These are phyloP conservation scores for Telmatochromis sp. DNA, from an alignment of 2,113 vertebrate species.

Conservation along the genomic window DNA sequence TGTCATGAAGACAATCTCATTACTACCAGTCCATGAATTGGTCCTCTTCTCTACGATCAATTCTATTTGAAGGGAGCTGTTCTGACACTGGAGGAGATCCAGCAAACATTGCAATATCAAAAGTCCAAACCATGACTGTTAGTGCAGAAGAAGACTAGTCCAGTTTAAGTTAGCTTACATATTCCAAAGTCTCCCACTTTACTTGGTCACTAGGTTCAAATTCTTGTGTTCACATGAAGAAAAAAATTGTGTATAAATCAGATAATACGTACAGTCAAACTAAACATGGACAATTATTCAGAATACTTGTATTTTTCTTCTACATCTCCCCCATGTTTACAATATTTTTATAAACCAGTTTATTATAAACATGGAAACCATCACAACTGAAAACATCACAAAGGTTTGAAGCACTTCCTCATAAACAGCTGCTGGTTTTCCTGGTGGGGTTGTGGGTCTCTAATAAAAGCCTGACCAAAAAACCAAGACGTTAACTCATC, in stretches of 20 bases:
- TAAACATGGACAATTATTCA: background rate
- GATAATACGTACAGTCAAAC: background rate
- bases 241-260: background rate
- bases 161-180: too few relatives aligned
- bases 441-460: background rate
- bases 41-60: background rate
- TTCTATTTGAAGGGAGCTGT: background rate
- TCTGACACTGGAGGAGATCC: background rate
- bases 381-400: too few relatives aligned
- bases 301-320: too few relatives aligned
- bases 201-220: background rate
- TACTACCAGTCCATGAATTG: fast-evolving
- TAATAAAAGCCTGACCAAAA: background rate
- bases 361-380: background rate
- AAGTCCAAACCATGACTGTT: background rate
- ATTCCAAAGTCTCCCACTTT: too few relatives aligned
- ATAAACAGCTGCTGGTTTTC: background rate
- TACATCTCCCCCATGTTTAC: too few relatives aligned
- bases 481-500: fast-evolving
- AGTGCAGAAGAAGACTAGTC: background rate
- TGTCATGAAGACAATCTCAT: background rate
- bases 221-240: background rate
- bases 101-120: background rate
- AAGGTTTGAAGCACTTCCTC: background rate
- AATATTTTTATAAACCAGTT: fast-evolving